Conservation (phyloP, 2,888 invertebrate species). For the Leucophora obtusa region DNA sequence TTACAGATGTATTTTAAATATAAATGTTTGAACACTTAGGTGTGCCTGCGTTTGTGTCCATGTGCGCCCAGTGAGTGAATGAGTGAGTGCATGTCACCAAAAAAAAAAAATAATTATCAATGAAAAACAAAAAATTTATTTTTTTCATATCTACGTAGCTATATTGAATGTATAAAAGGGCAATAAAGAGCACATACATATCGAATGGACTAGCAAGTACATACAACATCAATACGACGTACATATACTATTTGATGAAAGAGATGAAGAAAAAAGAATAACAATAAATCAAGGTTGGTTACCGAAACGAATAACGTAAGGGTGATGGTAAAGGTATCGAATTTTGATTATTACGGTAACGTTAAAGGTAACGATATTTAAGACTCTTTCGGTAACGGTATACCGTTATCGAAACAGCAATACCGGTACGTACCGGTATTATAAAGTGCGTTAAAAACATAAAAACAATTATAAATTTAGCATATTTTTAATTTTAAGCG, state of each 20-base stretch:
- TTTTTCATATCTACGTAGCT: conserved; percentile 2
- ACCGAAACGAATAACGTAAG: too few species aligned
- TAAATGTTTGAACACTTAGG: conserved; percentile 21
- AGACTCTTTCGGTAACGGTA: too few species aligned
- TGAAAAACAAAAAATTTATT: neutral
- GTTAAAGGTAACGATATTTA: too few species aligned
- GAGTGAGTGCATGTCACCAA: conserved; percentile 40
- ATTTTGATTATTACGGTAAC: too few species aligned
- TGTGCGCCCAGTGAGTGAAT: conserved; percentile 21
- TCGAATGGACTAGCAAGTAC: conserved; percentile 25
- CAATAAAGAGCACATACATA: conserved; percentile 20
- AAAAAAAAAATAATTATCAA: conserved; percentile 18
- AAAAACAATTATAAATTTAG: too few species aligned
- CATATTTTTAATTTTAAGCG: too few species aligned
- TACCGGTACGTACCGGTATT: too few species aligned
- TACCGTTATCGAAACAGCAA: too few species aligned
- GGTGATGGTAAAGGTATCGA: too few species aligned
- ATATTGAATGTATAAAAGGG: neutral
- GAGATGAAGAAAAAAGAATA: conserved; percentile 18
- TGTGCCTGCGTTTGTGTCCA: conserved; percentile 27
- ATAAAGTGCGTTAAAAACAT: too few species aligned
- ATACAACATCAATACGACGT: neutral
- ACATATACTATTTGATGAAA: conserved; percentile 26
- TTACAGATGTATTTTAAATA: too few species aligned
- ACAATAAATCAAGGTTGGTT: too few species aligned